Conservation (phyloP, 2,797 vertebrate genomes). For the Syngnathus rostellatus region DNA sequence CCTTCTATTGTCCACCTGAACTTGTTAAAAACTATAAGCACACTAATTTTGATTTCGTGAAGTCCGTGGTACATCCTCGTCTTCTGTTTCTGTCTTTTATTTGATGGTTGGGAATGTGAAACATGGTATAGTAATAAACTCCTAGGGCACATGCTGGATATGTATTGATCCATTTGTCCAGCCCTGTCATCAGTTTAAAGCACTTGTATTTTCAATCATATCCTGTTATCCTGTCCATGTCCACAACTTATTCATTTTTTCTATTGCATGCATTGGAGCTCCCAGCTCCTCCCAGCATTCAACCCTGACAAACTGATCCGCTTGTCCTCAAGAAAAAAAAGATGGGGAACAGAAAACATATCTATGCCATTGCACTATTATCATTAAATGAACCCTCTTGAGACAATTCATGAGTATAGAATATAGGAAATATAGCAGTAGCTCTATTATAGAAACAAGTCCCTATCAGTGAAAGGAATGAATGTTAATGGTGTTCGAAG, state of each 20-base stretch:
- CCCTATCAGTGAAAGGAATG: slow-evolving; percentile 53
- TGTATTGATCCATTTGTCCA: not conserved
- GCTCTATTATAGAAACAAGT: slow-evolving; percentile 68
- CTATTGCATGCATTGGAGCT: not conserved
- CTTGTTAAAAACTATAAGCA: too few species aligned
- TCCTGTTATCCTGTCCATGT: not conserved
- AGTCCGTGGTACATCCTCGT: too few species aligned
- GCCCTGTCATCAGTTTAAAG: slow-evolving; percentile 3
- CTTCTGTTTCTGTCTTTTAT: not conserved
- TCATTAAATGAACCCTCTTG: slow-evolving; percentile 51
- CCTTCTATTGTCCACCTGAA: too few species aligned
- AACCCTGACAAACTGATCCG: slow-evolving; percentile 31
- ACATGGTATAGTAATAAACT: not conserved
- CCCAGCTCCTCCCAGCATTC: slow-evolving; percentile 6
- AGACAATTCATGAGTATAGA: slow-evolving; percentile 53
- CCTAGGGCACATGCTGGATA: not conserved
- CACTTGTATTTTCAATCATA: not conserved
- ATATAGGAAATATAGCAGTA: slow-evolving; percentile 54
- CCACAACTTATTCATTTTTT: not conserved
- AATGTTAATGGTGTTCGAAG: slow-evolving; percentile 66
- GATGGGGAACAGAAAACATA: slow-evolving; percentile 45
- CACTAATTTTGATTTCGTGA: too few species aligned
- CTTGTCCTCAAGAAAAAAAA: slow-evolving; percentile 40
- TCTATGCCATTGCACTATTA: slow-evolving; percentile 44
- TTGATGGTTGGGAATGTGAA: not conserved